These are phyloP conservation scores for Morpho deidamia DNA, from an alignment of 2,888 invertebrate genomes.

Conservation along the genomic window DNA sequence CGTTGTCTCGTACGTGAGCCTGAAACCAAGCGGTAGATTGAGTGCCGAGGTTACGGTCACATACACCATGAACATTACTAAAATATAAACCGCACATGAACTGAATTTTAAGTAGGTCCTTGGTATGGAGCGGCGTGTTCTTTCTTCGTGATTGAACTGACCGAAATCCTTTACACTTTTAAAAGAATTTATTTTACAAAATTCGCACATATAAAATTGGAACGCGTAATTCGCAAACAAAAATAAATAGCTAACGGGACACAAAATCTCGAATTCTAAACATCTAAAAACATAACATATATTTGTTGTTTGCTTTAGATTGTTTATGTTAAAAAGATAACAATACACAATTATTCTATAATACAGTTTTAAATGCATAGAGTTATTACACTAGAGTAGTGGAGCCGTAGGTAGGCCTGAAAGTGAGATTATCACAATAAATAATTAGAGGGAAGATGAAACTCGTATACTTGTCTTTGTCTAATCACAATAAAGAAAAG, in stretches of 20 bases:
- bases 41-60: constrained; percentile 50
- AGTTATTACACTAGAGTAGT: no score
- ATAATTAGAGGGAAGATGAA: no score
- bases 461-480: no score
- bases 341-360: no score
- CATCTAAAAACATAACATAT: no score
- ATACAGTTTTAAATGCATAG: no score
- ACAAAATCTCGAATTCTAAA: no score
- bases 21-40: constrained; percentile 44
- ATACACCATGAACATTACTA: constrained; percentile 44
- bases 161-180: constrained; percentile 30
- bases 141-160: constrained; percentile 39
- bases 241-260: neutral
- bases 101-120: constrained; percentile 40
- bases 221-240: constrained; percentile 2
- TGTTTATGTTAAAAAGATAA: no score
- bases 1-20: constrained; percentile 63
- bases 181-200: neutral
- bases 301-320: no score
- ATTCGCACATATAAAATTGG: constrained; percentile 12
- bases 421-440: no score
- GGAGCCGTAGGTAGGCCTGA: no score
- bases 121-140: constrained; percentile 32
- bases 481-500: no score
- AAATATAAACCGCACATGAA: constrained; percentile 45